These are phyloP conservation scores for Crocidura indochinensis DNA, from an alignment of 2,797 vertebrate species.

Conservation along the genomic window DNA sequence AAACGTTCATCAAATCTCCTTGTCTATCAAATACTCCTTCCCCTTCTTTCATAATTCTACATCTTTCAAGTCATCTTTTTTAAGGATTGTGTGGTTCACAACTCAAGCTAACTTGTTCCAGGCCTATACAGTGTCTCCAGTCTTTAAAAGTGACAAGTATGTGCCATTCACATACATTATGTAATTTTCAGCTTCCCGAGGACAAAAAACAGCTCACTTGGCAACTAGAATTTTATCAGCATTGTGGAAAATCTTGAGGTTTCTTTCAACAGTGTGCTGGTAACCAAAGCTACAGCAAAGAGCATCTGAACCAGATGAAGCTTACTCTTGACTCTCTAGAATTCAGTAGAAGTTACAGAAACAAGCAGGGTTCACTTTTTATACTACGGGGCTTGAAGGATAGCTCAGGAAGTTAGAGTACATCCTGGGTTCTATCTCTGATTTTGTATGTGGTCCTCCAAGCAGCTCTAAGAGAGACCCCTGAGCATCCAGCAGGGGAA, in stretches of 20 bases:
- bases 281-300: conserved; percentile 20
- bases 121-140: conserved; percentile 31
- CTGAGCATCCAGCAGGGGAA: no score
- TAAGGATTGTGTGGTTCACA: conserved; percentile 58
- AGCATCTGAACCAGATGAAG: conserved; percentile 15
- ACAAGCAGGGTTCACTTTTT: background rate
- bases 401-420: no score
- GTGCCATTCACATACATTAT: background rate
- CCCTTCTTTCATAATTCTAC: background rate
- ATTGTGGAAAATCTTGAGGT: conserved; percentile 49
- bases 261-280: conserved; percentile 41
- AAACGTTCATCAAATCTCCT: background rate
- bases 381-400: no score
- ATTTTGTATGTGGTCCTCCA: no score
- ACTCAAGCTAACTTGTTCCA: conserved; percentile 59
- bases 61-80: conserved; percentile 19
- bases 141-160: conserved; percentile 14
- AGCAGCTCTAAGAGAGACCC: no score
- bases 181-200: conserved; percentile 73
- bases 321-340: background rate
- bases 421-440: no score
- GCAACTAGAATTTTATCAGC: conserved; percentile 68
- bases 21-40: conserved; percentile 43
- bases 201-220: conserved; percentile 66
- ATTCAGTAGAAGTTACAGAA: background rate